A percentile compares a stretch with the other conserved stretches of the same genome.
These are phyloP conservation scores for Ectemnius lituratus DNA, from an alignment of 2,888 invertebrate genomes.

Conservation along the genomic window DNA sequence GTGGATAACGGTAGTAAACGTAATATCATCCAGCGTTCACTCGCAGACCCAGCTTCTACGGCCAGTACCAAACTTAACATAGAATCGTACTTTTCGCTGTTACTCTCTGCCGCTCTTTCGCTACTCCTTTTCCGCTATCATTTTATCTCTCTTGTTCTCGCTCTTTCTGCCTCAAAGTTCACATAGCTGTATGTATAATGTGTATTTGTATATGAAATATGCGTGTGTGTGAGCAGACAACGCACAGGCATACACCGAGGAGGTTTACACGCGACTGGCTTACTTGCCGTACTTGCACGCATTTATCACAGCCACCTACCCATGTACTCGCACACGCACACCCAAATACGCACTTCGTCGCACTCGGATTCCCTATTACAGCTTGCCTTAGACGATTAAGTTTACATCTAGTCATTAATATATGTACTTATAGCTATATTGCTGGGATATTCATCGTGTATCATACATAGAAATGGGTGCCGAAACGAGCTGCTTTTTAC, in stretches of 20 bases:
- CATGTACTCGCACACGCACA: constrained; percentile 61
- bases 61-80: constrained; percentile 60
- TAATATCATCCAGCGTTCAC: constrained; percentile 22
- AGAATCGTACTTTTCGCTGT: constrained; percentile 57
- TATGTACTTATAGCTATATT: constrained; percentile 52
- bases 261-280: constrained; percentile 39
- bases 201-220: constrained; percentile 53
- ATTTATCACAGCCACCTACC: constrained; percentile 74
- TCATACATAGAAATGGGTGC: constrained; percentile 74
- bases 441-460: constrained; percentile 62
- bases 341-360: constrained; percentile 49
- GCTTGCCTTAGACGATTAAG: constrained; percentile 45
- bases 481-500: constrained; percentile 69
- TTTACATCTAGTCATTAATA: constrained; percentile 27
- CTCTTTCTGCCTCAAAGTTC: constrained; percentile 4
- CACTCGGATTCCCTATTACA: constrained; percentile 46
- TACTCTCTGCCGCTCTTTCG: constrained; percentile 29
- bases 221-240: constrained; percentile 36
- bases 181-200: constrained; percentile 31
- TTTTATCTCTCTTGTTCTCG: constrained; percentile 8
- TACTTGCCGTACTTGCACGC: constrained; percentile 63
- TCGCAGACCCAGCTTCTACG: neutral
- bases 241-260: constrained; percentile 44
- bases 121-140: constrained; percentile 14
- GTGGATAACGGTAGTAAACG: constrained; percentile 45